phyloP scores from a whole-genome alignment of 2,797 vertebrate species.

The Pyrocephalus nanus region DNA sequence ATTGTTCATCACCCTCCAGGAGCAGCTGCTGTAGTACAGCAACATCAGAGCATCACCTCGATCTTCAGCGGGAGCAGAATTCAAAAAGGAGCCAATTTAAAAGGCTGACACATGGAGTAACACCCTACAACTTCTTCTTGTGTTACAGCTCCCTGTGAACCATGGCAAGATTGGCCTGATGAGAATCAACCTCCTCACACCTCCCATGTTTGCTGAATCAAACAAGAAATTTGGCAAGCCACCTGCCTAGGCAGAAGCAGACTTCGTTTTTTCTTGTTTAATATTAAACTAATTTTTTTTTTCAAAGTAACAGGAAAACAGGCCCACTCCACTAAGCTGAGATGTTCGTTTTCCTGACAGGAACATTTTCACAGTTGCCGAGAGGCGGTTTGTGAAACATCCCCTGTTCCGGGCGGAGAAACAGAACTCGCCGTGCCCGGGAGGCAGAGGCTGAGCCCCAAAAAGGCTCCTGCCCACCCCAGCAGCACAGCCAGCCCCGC shows the following conservation, averaged over 20 bases:
- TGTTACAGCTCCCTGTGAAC: background rate
- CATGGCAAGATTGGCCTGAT: background rate
- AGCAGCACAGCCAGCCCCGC: background rate
- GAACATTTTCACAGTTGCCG: rapidly evolving
- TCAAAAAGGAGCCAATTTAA: background rate
- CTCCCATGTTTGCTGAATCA: background rate
- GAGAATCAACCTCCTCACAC: background rate
- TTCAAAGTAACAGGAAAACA: background rate
- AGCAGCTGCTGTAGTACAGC: rapidly evolving
- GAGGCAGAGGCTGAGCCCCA: background rate
- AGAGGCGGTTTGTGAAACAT: background rate
- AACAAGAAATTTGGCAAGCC: background rate
- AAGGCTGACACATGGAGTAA: background rate
- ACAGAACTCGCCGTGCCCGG: background rate
- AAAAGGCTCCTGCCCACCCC: background rate
- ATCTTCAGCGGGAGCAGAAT: background rate
- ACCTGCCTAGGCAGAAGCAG: background rate
- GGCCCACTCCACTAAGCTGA: background rate
- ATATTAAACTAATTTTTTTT: background rate
- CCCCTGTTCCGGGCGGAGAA: background rate
- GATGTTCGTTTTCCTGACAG: background rate
- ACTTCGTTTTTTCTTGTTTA: background rate
- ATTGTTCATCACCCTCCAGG: rapidly evolving
- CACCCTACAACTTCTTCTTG: background rate
- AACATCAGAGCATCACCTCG: background rate